Percentiles rank a stretch among this genome's conserved stretches.
phyloP scores from a whole-genome alignment of 2,888 invertebrate species.

The Muscina levida region DNA sequence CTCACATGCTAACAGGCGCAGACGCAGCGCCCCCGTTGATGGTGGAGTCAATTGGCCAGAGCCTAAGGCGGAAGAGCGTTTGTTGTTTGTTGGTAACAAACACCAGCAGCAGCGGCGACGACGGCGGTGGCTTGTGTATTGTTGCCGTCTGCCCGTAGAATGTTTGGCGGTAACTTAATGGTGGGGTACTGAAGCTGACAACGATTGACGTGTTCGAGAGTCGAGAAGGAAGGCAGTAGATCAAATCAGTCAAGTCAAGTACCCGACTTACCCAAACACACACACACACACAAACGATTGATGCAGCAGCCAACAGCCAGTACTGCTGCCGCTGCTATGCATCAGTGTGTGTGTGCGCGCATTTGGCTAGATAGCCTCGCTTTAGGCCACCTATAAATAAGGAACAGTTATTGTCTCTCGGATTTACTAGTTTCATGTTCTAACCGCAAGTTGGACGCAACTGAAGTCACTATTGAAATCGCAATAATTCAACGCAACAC shows the following conservation, averaged over 20 bases:
- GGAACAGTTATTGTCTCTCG: constrained; percentile 74
- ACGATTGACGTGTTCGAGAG: neutral
- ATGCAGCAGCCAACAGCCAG: constrained; percentile 42
- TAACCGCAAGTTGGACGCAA: constrained; percentile 71
- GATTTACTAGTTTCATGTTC: constrained; percentile 75
- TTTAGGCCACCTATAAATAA: constrained; percentile 79
- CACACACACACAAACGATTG: neutral
- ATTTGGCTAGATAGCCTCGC: constrained; percentile 76
- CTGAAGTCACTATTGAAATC: neutral
- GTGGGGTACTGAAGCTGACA: constrained; percentile 9
- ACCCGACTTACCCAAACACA: neutral
- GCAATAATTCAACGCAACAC: constrained; percentile 26
- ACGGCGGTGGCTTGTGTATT: constrained; percentile 9
- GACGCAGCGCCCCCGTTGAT: too few species aligned
- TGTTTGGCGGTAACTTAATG: constrained; percentile 19
- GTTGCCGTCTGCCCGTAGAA: neutral
- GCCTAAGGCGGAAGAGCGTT: constrained; percentile 56
- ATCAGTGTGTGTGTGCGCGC: constrained; percentile 6
- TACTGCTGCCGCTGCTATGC: constrained; percentile 33
- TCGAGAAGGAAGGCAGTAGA: constrained; percentile 42
- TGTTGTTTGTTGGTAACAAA: constrained; percentile 19
- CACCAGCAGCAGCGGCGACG: too few species aligned
- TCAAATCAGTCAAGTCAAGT: constrained; percentile 21
- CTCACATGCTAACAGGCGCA: neutral
- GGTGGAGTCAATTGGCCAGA: neutral